These are phyloP conservation scores for Notodonta dromedarius DNA, from an alignment of 2,888 invertebrate genomes.

Conservation along the genomic window DNA sequence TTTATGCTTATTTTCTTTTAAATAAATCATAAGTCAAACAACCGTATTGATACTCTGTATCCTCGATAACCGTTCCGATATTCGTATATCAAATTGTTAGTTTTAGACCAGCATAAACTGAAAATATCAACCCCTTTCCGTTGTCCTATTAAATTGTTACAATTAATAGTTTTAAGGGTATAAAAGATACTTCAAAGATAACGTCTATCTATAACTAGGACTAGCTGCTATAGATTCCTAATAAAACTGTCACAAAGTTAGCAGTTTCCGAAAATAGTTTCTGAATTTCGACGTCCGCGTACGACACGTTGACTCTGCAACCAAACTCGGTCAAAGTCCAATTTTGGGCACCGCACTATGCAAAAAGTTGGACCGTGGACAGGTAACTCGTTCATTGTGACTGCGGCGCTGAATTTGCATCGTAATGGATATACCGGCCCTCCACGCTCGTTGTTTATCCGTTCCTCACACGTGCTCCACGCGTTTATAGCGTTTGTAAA, in stretches of 20 bases:
- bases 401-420: slow-evolving; percentile 72
- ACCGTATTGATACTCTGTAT: no score
- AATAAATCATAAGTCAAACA: no score
- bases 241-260: slow-evolving; percentile 33
- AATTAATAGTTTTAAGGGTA: no score
- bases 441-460: slow-evolving; percentile 58
- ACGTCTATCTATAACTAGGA: background rate
- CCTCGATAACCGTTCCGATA: no score
- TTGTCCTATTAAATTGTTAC: no score
- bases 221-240: slow-evolving; percentile 20
- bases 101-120: no score
- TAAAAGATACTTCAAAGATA: no score
- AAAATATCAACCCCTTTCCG: no score
- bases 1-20: no score
- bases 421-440: slow-evolving; percentile 71
- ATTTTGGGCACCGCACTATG: slow-evolving; percentile 62
- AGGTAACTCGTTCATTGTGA: slow-evolving; percentile 73
- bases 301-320: slow-evolving; percentile 36
- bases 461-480: slow-evolving; percentile 56
- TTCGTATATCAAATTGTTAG: no score
- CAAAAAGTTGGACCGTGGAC: slow-evolving; percentile 69
- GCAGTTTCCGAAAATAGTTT: slow-evolving; percentile 25
- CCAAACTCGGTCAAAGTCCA: slow-evolving; percentile 66
- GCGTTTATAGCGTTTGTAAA: slow-evolving; percentile 51
- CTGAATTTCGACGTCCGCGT: slow-evolving; percentile 26